Evolutionary conservation across 2,888 invertebrate species (phyloP), one percentile per base, ranked within the genome.

Genomic region (Petrolisthes cinctipes): DNA sequence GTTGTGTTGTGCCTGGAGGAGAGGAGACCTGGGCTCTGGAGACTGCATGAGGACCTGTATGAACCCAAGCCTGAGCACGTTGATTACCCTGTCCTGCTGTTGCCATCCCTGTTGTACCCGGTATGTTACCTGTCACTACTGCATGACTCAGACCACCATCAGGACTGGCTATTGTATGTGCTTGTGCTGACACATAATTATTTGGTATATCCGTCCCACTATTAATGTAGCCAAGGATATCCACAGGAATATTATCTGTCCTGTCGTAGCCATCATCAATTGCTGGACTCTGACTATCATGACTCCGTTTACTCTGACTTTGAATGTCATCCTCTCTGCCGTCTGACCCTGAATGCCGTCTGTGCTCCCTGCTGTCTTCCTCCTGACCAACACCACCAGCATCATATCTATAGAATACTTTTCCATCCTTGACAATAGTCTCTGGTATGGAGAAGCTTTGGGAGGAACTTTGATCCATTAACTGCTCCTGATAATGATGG

Each of bases 151-250:
- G 95, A 3, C 96, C 96, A 80, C 95, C 95, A 92, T 96, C 95
- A 91, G 95, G 95, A 56, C 94, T 95, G 89, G 96, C 96, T 71
- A 95, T 95, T 71, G 17, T 96, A 93, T 96, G 96, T 6, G 97
- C 96, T 92, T 95, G 96, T 9, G 97, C 97, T 91, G 96, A 96
- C 92, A 97, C 97, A 0, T 96, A 95, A 17, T 97, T 97, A 51
- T 54, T 68, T 3, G 37, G 7, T n/a, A 20, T 51, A 17, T 81
- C 51, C 9, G 14, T 7, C 9, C 14, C 71, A 71, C 20, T 20
- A n/a, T n/a, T n/a, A 3, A 20, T n/a, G 20, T 71, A n/a, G 7
- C n/a, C 71, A 71, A 61, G 61, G 9, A 17, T 61, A 9, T 61
- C 61, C 75, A 37, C 9, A n/a, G 75, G 11, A 75, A 17, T 37